Evolutionary conservation across 2,113 vertebrate genomes (phyloP), one percentile per base, ranked within the genome.

Genomic region (Hydrolagus affinis): DNA sequence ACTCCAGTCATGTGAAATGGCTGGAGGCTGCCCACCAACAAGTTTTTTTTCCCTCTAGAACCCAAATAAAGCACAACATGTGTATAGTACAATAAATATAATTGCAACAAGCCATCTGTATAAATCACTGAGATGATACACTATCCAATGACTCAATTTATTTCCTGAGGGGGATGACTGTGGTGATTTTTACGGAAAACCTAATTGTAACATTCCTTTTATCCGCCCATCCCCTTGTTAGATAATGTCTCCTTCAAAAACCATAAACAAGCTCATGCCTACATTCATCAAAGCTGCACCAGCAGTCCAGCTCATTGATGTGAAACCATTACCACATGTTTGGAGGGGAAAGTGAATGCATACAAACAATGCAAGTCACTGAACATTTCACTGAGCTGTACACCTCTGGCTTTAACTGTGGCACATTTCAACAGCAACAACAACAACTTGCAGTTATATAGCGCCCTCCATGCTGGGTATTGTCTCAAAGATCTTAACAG

Each of bases 171-270:
- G 44, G 32, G 62, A 68, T 7, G 62, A 21, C n/a, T 19, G 19
- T 80, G 8, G 25, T 68, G 60, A 15, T 83, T 83, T n/a, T 66
- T 66, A 68, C 78, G 30, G 78, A 83, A 66, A 32, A 17, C 78
- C 62, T 17, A 68, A 30, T 83, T 83, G 78, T 83, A 60, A 66
- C 25, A 4, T 59, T 21, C 9, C 28, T 68, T 83, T 83, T 66
- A 83, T 66, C 62, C 28, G 9, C 78, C 78, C 25, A 68, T 68
- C 30, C 60, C 78, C 62, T 62, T 83, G 66, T 83, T 66, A 83
- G 78, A 83, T 83, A 83, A 83, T 83, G 60, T 83, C 62, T 83
- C 17, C 15, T 64, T 32, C 60, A 83, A 66, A 66, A 25, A 25
- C 15, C 32, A 19, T 8, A 28, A 25, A 21, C 28, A 83, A 62